Percentiles rank a stretch among this genome's conserved stretches.
Conservation (phyloP, 2,888 invertebrate species). For the Liopterus haemorrhoidalis region DNA sequence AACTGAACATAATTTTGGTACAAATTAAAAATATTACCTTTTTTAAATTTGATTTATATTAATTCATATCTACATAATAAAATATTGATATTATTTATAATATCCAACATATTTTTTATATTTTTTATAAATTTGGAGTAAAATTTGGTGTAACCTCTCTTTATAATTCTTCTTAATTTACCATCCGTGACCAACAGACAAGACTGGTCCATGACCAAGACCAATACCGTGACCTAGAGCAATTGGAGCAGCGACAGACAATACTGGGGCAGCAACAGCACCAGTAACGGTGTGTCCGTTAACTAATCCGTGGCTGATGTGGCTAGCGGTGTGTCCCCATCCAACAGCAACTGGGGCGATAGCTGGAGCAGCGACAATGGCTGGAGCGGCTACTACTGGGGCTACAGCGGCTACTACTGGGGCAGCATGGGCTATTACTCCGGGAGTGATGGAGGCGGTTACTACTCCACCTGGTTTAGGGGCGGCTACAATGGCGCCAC, state of each 20-base stretch:
- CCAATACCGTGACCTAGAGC: conserved; percentile 4
- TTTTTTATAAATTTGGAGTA: too few relatives aligned
- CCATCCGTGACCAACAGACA: too few relatives aligned
- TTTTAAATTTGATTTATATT: too few relatives aligned
- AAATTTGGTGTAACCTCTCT: too few relatives aligned
- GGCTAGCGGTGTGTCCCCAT: conserved; percentile 14
- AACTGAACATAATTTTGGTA: too few relatives aligned
- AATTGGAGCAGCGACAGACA: neutral
- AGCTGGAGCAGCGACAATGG: conserved; percentile 19
- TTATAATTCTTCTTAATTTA: too few relatives aligned
- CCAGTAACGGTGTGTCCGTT: conserved; percentile 25
- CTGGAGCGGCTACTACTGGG: conserved; percentile 14
- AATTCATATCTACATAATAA: too few relatives aligned
- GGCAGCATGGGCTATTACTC: conserved; percentile 24
- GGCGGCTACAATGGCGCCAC: conserved; percentile 27
- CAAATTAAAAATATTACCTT: too few relatives aligned
- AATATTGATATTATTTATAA: too few relatives aligned
- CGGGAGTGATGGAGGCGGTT: conserved; percentile 29
- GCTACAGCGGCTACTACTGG: conserved; percentile 19
- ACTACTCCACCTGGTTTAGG: conserved; percentile 32
- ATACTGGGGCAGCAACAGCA: conserved; percentile 16
- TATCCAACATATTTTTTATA: too few relatives aligned
- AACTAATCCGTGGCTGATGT: conserved; percentile 25
- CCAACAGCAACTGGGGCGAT: conserved; percentile 7
- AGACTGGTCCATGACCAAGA: conserved; percentile 7